Conservation (phyloP, 2,113 vertebrate genomes). For the Lota lota region DNA sequence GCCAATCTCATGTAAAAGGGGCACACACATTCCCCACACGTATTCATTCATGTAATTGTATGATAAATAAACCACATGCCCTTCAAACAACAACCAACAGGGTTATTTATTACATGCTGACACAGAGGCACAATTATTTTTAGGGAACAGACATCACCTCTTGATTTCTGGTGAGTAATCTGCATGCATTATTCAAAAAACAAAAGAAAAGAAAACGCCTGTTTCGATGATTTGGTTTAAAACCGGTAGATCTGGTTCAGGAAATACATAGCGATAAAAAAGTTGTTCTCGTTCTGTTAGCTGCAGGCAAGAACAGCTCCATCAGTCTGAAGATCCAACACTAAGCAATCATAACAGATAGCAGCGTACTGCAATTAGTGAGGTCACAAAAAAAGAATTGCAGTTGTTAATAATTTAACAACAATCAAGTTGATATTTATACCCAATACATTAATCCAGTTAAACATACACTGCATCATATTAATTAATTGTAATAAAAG, state of each 20-base stretch:
- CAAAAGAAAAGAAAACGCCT: neutral
- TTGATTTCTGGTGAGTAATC: no score
- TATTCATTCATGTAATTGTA: neutral
- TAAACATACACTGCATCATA: no score
- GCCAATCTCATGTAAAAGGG: neutral
- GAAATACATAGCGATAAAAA: slow-evolving; percentile 18
- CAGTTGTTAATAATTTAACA: no score
- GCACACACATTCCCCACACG: neutral
- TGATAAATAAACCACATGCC: slow-evolving; percentile 1
- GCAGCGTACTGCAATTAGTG: no score
- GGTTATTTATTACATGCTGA: slow-evolving; percentile 9
- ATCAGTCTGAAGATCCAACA: no score
- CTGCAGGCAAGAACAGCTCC: neutral
- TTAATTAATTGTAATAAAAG: no score
- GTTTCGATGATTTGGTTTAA: slow-evolving; percentile 28
- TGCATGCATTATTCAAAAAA: neutral
- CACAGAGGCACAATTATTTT: neutral
- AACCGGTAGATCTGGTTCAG: slow-evolving; percentile 34
- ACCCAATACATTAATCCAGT: no score
- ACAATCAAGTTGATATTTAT: no score
- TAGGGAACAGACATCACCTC: neutral
- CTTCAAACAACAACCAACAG: neutral
- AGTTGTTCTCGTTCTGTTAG: neutral
- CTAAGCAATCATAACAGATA: no score
- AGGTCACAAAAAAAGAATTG: no score